These are phyloP conservation scores for Spongilla lacustris DNA, from an alignment of 37 sponge, comb jelly and placozoan genomes.

Conservation along the genomic window DNA sequence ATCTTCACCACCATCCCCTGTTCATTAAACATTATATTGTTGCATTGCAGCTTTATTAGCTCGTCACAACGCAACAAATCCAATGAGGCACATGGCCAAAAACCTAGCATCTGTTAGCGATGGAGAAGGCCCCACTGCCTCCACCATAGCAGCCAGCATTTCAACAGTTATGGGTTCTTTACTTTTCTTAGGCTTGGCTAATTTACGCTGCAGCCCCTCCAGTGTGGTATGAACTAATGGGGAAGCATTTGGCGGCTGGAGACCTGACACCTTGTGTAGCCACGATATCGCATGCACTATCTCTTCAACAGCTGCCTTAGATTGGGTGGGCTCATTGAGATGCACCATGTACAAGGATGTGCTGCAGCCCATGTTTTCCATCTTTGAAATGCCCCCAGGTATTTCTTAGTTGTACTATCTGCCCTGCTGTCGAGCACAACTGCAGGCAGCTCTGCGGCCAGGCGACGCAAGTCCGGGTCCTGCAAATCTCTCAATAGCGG, in stretches of 20 bases:
- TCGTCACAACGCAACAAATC: background rate
- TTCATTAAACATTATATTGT: background rate
- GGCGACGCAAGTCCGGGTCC: slow-evolving; percentile 31
- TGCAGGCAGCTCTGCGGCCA: slow-evolving; percentile 8
- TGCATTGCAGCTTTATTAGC: background rate
- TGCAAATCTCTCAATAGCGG: background rate
- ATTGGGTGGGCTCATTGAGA: slow-evolving; percentile 4
- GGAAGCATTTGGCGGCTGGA: background rate
- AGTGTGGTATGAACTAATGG: background rate
- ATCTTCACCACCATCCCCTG: background rate
- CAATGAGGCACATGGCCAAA: no score
- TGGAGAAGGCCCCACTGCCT: background rate
- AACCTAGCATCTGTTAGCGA: background rate
- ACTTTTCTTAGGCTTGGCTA: background rate
- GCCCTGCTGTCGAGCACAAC: slow-evolving; percentile 18
- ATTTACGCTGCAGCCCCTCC: background rate
- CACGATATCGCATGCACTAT: slow-evolving; percentile 14
- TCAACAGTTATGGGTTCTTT: background rate
- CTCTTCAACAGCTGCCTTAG: slow-evolving; percentile 21
- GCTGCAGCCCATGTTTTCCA: slow-evolving; percentile 32
- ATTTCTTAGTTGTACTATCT: slow-evolving; percentile 28
- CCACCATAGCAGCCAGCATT: background rate
- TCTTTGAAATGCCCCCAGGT: slow-evolving; percentile 23
- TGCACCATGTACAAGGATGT: slow-evolving; percentile 20
- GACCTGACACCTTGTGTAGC: background rate